phyloP scores from a whole-genome alignment of 1,140 invertebrate species.

The Psix sp. region DNA sequence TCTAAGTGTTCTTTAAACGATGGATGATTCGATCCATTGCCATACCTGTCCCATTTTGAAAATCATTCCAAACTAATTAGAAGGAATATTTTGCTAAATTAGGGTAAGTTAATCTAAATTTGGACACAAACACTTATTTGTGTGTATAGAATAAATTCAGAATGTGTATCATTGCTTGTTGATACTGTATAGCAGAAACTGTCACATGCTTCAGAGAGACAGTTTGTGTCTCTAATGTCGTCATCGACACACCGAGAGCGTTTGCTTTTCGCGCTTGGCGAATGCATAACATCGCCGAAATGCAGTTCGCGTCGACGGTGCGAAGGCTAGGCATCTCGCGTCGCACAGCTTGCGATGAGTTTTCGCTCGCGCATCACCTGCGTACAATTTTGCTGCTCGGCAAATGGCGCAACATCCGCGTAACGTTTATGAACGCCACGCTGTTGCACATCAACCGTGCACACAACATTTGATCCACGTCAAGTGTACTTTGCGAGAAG shows the following conservation, averaged over 20 bases:
- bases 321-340: too few species aligned
- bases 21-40: too few species aligned
- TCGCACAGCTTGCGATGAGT: slow-evolving; percentile 21
- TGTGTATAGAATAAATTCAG: slow-evolving; percentile 26
- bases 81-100: slow-evolving; percentile 16
- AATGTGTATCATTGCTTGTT: slow-evolving; percentile 50
- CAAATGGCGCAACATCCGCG: slow-evolving; percentile 48
- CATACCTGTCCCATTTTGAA: too few species aligned
- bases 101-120: slow-evolving; percentile 42
- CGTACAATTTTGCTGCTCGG: slow-evolving; percentile 38
- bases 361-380: slow-evolving; percentile 28
- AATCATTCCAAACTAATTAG: too few species aligned
- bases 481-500: slow-evolving; percentile 25
- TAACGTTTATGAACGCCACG: slow-evolving; percentile 53
- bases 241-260: slow-evolving; percentile 59
- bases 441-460: slow-evolving; percentile 56
- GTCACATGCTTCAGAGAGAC: slow-evolving; percentile 49
- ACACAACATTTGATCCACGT: slow-evolving; percentile 38
- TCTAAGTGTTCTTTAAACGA: too few species aligned
- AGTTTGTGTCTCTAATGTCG: slow-evolving; percentile 54
- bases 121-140: slow-evolving; percentile 29
- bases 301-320: slow-evolving; percentile 41
- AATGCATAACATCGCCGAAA: slow-evolving; percentile 63
- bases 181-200: slow-evolving; percentile 36
- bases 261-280: slow-evolving; percentile 60